Conservation (phyloP, 1,140 invertebrate genomes). For the Laupala kohalensis region DNA sequence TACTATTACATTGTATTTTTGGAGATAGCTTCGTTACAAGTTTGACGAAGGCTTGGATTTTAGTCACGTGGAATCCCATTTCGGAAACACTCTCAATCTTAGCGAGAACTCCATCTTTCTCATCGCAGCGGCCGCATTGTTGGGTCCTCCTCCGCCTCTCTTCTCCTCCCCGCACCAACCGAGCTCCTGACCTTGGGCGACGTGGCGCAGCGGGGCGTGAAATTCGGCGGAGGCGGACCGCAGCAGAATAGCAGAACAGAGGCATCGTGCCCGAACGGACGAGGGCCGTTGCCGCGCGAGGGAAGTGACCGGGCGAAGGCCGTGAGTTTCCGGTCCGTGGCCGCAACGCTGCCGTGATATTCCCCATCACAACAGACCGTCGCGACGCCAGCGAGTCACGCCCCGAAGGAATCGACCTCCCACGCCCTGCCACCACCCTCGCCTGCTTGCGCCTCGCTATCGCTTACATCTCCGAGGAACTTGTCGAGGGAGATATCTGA, state of each 20-base stretch:
- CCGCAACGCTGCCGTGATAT: background rate
- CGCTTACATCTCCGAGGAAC: background rate
- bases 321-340: background rate
- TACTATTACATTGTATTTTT: no score
- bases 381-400: background rate
- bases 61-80: no score
- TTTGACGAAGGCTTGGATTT: no score
- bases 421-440: no score
- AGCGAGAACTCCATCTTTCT: background rate
- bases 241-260: background rate
- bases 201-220: background rate
- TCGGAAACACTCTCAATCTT: no score
- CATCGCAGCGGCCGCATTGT: background rate
- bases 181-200: no score
- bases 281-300: no score
- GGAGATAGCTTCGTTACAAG: no score
- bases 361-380: background rate
- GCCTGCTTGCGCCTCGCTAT: background rate
- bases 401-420: background rate
- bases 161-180: no score
- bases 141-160: no score
- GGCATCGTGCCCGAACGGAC: no score
- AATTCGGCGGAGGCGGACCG: background rate
- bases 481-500: no score
- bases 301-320: background rate